A percentile compares a stretch with the other conserved stretches of the same genome.
Evolutionary conservation across 1,140 invertebrate genomes (phyloP).

Genomic region (Triops longicaudatus): DNA sequence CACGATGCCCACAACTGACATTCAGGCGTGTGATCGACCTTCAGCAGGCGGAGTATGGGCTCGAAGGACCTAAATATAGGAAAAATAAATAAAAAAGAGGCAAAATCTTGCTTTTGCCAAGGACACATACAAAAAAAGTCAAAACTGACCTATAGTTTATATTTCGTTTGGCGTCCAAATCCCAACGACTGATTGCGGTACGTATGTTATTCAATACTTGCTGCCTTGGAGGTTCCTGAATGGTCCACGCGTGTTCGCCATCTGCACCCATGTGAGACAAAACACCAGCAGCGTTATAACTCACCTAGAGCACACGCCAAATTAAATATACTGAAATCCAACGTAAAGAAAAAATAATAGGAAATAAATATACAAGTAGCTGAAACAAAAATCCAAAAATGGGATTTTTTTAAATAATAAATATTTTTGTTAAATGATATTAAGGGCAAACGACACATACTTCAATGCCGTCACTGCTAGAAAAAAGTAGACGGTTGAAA

Average conservation of each 20-base stretch:
- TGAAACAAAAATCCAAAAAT: no score
- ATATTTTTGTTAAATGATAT: no score
- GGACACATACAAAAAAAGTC: no score
- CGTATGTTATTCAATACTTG: constrained; percentile 67
- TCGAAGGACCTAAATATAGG: constrained; percentile 60
- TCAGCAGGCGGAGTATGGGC: constrained; percentile 73
- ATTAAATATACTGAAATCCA: not conserved
- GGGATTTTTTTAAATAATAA: not conserved
- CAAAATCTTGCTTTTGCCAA: constrained; percentile 15
- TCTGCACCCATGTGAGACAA: constrained; percentile 91
- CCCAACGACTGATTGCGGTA: constrained; percentile 76
- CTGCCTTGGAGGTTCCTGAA: constrained; percentile 57
- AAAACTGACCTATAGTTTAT: constrained; percentile 77
- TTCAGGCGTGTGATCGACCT: constrained; percentile 71
- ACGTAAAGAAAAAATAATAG: no score
- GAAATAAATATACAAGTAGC: no score
- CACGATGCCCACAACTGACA: constrained; percentile 96
- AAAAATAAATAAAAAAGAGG: constrained; percentile 27
- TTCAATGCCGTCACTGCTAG: constrained; percentile 87
- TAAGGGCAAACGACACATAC: no score
- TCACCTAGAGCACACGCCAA: constrained; percentile 52
- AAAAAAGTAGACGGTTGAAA: constrained; percentile 75
- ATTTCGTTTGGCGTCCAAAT: constrained; percentile 73
- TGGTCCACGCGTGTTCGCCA: constrained; percentile 71
- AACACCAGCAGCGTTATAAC: constrained; percentile 94